Evolutionary conservation across 2,797 vertebrate species (phyloP), one percentile per base, ranked within the genome.

Genomic region (Pyrocephalus nanus): DNA sequence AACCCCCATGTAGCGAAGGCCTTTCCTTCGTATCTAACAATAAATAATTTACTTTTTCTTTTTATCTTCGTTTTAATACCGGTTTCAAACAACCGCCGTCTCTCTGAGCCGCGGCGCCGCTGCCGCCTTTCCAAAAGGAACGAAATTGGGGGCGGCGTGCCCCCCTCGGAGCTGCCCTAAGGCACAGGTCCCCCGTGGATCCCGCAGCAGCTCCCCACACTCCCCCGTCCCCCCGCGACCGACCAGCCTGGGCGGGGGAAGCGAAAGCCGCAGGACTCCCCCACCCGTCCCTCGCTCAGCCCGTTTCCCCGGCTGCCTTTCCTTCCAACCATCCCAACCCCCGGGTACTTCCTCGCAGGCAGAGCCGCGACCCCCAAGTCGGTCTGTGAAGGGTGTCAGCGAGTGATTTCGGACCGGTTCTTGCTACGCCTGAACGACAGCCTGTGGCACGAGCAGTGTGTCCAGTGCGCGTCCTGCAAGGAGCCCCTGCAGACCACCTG

Each of bases 401-500:
- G 98, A 66, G 97, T 98, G 93, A 99, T 99, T 97, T 97, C 96
- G 76, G 99, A 99, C 97, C 98, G 98, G 71, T 99, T 99, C 96
- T 98, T 99, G 97, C 98, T 99, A 96, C 96, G 99, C 91, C 98
- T 99, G 82, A 99, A 98, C 74, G 98, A 98, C 95, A 98, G 98
- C 93, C 98, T 99, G 93, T 99, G 99, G 99, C 99, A 99, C 0
- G 99, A 99, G 93, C 98, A 96, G 86, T 99, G 99, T 34, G 98
- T 99, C 94, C 98, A 98, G 86, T 99, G 99, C 96, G 94, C 97
- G 7, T 98, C 98, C 90, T 99, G 99, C 97, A 98, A 98, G 76
- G 98, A 99, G 90, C 98, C 98, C 69, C 98, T 99, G 93, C 97
- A 97, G 78, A 98, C 97, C 97, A 99, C 98, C 96, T 99, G 99